These are phyloP conservation scores for Sander vitreus DNA, from an alignment of 2,113 vertebrate species.

Conservation along the genomic window DNA sequence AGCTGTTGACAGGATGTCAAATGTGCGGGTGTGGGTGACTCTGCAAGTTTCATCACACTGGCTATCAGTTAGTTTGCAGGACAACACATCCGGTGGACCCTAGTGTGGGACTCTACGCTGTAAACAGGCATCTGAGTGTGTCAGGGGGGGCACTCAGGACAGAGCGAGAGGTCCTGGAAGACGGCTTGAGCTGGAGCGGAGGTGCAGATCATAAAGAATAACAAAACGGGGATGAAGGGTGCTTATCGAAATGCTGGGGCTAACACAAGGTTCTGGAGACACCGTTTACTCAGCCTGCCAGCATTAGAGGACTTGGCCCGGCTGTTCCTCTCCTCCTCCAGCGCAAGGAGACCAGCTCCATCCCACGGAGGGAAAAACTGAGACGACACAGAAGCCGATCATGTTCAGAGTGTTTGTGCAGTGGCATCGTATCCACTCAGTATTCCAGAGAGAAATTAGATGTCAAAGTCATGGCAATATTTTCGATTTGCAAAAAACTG, in stretches of 20 bases:
- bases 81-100: not conserved
- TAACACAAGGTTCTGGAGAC: conserved; percentile 74
- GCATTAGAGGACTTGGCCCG: conserved; percentile 65
- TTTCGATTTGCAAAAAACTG: conserved; percentile 21
- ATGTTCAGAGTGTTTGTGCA: conserved; percentile 34
- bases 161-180: conserved; percentile 58
- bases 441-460: conserved; percentile 38
- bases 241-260: conserved; percentile 70
- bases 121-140: conserved; percentile 9
- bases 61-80: conserved; percentile 21
- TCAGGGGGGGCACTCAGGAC: conserved; percentile 29
- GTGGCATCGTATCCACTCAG: conserved; percentile 19
- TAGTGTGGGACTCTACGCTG: conserved; percentile 1
- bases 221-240: conserved; percentile 74
- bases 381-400: conserved; percentile 49
- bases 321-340: conserved; percentile 31
- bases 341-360: conserved; percentile 13
- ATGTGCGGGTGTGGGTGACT: not conserved
- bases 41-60: not conserved
- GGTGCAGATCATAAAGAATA: conserved; percentile 75
- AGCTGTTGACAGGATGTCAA: conserved; percentile 46
- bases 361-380: conserved; percentile 35
- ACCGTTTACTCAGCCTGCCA: conserved; percentile 75
- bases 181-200: conserved; percentile 67
- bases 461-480: conserved; percentile 32